Conservation (phyloP, 2,113 vertebrate genomes). For the Castor canadensis region DNA sequence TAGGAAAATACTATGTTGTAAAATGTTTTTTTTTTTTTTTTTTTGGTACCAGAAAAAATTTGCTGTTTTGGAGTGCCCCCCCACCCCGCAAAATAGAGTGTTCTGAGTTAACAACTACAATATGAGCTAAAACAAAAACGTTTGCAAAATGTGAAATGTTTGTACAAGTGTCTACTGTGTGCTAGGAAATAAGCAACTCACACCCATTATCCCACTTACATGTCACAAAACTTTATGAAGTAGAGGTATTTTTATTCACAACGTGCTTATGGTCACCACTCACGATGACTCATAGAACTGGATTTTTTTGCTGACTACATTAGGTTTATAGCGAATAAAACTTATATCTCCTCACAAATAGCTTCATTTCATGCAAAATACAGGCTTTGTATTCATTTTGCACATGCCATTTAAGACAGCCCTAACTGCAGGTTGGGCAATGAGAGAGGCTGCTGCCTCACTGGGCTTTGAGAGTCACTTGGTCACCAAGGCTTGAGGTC, state of each 20-base stretch:
- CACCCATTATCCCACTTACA: neutral
- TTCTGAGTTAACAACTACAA: neutral
- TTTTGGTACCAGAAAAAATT: slow-evolving; percentile 74
- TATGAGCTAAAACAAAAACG: neutral
- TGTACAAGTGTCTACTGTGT: neutral
- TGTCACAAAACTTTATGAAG: neutral
- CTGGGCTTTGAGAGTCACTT: neutral
- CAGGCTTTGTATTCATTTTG: neutral
- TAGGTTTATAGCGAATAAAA: neutral
- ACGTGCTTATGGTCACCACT: fast-evolving
- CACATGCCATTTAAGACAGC: fast-evolving
- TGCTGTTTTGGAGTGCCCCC: slow-evolving; percentile 10
- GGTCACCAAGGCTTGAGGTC: neutral
- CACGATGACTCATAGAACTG: neutral
- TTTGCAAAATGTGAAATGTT: neutral
- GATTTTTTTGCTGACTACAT: neutral
- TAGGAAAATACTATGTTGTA: slow-evolving; percentile 64
- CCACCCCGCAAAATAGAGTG: neutral
- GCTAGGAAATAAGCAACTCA: neutral
- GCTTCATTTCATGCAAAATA: neutral
- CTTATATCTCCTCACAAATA: neutral
- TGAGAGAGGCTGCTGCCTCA: no score
- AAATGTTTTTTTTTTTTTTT: slow-evolving; percentile 75
- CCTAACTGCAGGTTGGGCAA: neutral
- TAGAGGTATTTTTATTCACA: neutral